These are phyloP conservation scores for Anguilla japonica DNA, from an alignment of 2,113 vertebrate genomes.

Conservation along the genomic window DNA sequence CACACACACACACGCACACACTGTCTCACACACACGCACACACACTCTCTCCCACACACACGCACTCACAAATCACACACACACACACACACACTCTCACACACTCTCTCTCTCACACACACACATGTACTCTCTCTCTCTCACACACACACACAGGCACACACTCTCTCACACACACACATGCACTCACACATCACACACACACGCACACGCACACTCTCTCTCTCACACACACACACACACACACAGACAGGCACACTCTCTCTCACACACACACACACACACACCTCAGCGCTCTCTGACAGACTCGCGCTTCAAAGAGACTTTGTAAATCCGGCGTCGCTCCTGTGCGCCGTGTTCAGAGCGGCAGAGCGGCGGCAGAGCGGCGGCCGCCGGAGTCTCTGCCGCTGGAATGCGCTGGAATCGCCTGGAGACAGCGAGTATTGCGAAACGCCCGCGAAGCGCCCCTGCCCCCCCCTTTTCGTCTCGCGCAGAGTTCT, in stretches of 20 bases:
- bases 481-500: conserved; percentile 29
- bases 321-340: conserved; percentile 54
- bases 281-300: neutral
- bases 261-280: neutral
- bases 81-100: too few relatives aligned
- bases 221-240: conserved; percentile 13
- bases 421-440: conserved; percentile 35
- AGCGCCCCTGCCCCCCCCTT: conserved; percentile 25
- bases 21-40: neutral
- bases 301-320: conserved; percentile 48
- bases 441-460: neutral
- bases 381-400: conserved; percentile 42
- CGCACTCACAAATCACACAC: too few relatives aligned
- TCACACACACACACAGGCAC: too few relatives aligned
- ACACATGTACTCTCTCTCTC: too few relatives aligned
- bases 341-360: conserved; percentile 20
- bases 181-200: conserved; percentile 26
- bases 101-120: too few relatives aligned
- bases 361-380: conserved; percentile 19
- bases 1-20: too few relatives aligned
- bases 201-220: too few relatives aligned
- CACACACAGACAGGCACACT: conserved; percentile 37
- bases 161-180: neutral
- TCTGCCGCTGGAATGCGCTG: conserved; percentile 25
- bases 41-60: conserved; percentile 4